These are phyloP conservation scores for Lithodes maja DNA, from an alignment of 2,888 invertebrate species.

Conservation along the genomic window DNA sequence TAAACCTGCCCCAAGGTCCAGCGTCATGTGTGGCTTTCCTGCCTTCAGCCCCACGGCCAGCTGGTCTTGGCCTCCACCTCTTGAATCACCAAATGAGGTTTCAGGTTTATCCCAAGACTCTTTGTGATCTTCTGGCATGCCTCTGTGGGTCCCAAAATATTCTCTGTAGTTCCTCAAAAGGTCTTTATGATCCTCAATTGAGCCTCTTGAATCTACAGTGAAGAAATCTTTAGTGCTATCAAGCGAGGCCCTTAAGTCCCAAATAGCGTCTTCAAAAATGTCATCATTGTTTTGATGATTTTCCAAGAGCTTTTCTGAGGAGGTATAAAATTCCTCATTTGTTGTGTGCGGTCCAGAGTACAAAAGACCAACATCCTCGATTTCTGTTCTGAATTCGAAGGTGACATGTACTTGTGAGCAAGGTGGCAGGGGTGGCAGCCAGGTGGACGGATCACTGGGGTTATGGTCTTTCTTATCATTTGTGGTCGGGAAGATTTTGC, in stretches of 20 bases:
- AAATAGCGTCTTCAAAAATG: neutral
- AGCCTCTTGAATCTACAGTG: neutral
- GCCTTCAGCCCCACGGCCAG: neutral
- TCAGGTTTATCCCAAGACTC: neutral
- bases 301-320: neutral
- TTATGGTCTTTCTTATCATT: neutral
- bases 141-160: neutral
- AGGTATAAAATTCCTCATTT: neutral
- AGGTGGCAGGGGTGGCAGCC: conserved; percentile 13
- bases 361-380: neutral
- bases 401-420: neutral
- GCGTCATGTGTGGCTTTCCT: neutral
- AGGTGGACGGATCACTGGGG: neutral
- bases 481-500: neutral
- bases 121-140: neutral
- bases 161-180: no score
- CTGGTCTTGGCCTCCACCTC: neutral
- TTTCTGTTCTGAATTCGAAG: neutral
- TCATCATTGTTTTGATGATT: neutral
- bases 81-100: neutral
- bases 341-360: neutral
- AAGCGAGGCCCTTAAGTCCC: no score
- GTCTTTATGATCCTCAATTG: neutral
- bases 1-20: neutral
- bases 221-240: no score